Evolutionary conservation across 2,888 invertebrate species (phyloP).

Genomic region (Mesoligia furuncula): DNA sequence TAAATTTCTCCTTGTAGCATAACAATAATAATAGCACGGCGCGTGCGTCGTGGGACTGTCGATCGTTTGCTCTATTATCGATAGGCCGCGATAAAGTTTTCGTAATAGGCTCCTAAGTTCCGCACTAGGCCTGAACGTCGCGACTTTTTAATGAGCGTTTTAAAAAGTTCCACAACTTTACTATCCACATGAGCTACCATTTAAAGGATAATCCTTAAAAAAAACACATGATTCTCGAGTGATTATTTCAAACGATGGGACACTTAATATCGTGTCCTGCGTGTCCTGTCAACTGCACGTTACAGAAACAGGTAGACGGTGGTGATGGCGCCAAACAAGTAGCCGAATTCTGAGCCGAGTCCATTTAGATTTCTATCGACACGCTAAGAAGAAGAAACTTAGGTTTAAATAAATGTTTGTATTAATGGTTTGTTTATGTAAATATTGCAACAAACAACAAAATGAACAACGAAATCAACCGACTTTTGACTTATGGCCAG

Average conservation of each 20-base stretch:
- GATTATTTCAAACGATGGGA: background rate
- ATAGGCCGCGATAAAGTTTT: constrained; percentile 63
- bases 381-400: too few relatives aligned
- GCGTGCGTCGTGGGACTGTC: constrained; percentile 29
- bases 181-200: background rate
- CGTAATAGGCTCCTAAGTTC: constrained; percentile 40
- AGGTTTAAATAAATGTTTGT: background rate
- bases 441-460: background rate
- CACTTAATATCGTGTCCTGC: too few relatives aligned
- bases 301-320: too few relatives aligned
- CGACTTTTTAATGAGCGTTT: background rate
- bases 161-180: too few relatives aligned
- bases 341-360: too few relatives aligned
- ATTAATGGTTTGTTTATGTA: background rate
- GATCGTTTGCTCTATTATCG: constrained; percentile 63
- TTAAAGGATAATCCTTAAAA: background rate
- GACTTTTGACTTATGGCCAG: too few relatives aligned
- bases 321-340: too few relatives aligned
- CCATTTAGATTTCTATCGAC: too few relatives aligned
- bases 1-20: constrained; percentile 41
- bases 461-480: background rate
- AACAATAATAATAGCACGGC: constrained; percentile 11
- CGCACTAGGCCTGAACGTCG: constrained; percentile 46
- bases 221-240: background rate
- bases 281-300: too few relatives aligned